Evolutionary conservation across 2,888 invertebrate genomes (phyloP).

Genomic region (Hydriomena furcata): DNA sequence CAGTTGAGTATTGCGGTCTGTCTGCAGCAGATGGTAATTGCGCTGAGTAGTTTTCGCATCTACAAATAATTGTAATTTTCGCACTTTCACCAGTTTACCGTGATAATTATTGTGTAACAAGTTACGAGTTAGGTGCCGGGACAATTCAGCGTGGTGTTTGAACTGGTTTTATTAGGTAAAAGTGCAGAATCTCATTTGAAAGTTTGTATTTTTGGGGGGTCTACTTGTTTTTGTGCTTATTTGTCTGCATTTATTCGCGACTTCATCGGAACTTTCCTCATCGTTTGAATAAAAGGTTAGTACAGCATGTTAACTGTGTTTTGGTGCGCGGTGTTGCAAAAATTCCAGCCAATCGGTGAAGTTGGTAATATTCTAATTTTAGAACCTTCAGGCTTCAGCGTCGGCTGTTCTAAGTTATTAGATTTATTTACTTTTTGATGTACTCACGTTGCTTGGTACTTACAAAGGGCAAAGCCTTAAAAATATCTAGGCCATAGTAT

Average conservation of each 20-base stretch:
- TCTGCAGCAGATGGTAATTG: constrained; percentile 54
- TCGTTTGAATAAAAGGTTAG: constrained; percentile 59
- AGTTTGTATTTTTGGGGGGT: constrained; percentile 58
- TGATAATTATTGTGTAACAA: constrained; percentile 47
- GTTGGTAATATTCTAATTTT: constrained; percentile 53
- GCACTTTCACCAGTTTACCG: constrained; percentile 62
- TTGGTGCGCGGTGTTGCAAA: background rate
- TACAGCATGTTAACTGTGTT: background rate
- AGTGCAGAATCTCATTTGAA: constrained; percentile 38
- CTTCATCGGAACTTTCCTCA: constrained; percentile 43
- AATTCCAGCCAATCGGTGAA: background rate
- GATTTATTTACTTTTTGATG: no score
- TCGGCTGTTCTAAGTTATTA: constrained; percentile 20
- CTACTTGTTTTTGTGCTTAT: constrained; percentile 64
- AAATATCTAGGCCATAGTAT: no score
- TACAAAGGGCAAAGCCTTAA: no score
- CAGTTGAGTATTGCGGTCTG: constrained; percentile 58
- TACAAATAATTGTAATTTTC: constrained; percentile 49
- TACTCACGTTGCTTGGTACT: no score
- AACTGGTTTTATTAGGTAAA: constrained; percentile 25
- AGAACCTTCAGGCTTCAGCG: constrained; percentile 44
- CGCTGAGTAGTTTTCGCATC: constrained; percentile 43
- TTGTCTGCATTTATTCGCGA: constrained; percentile 54
- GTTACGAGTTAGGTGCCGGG: constrained; percentile 30
- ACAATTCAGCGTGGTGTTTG: constrained; percentile 20